A percentile compares a stretch with the other conserved stretches of the same genome.
These are phyloP conservation scores for Conus betulinus DNA, from an alignment of 1,140 invertebrate genomes.

Conservation along the genomic window DNA sequence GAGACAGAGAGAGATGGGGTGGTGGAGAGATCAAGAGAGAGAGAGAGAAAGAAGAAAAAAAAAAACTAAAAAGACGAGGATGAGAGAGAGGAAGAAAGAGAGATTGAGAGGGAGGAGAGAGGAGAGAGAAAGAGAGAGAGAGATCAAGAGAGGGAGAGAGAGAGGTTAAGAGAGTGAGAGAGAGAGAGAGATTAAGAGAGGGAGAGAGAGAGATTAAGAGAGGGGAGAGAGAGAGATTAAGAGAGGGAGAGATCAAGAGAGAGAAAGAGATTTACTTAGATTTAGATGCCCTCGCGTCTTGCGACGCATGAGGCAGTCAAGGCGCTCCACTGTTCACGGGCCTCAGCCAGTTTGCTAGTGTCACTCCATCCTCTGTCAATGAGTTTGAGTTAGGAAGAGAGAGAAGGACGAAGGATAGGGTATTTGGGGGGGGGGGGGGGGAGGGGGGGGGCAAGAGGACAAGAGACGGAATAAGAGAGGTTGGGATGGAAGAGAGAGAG, in stretches of 20 bases:
- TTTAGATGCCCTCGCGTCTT: too few relatives aligned
- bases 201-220: not conserved
- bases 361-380: not conserved
- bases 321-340: not conserved
- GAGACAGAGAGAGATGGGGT: not conserved
- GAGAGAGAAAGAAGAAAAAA: not conserved
- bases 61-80: too few relatives aligned
- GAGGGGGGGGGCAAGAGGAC: too few relatives aligned
- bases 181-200: not conserved
- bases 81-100: not conserved
- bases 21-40: not conserved
- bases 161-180: not conserved
- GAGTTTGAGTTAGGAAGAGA: not conserved
- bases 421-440: too few relatives aligned
- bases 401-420: not conserved
- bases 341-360: not conserved
- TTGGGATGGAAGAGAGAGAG: too few relatives aligned
- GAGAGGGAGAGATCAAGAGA: not conserved
- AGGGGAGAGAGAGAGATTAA: not conserved
- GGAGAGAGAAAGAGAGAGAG: constrained; percentile 3
- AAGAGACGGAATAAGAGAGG: too few relatives aligned
- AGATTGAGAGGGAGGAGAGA: not conserved
- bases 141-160: not conserved
- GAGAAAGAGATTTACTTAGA: not conserved
- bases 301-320: not conserved